phyloP scores from a whole-genome alignment of 2,113 vertebrate genomes.

The Morone chrysops region DNA sequence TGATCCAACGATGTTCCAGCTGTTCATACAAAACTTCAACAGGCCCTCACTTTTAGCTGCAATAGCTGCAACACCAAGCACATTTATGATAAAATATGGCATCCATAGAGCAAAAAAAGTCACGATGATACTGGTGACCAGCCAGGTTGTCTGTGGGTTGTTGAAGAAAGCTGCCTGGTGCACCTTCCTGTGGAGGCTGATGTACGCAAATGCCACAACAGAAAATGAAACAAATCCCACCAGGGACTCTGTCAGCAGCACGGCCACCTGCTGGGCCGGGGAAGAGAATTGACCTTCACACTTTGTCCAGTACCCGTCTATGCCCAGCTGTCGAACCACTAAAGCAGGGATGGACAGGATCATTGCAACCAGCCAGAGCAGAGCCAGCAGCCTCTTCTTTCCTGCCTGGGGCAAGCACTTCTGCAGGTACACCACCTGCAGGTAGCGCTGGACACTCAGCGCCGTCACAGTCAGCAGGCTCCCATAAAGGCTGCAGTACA shows the following conservation, averaged over 20 bases:
- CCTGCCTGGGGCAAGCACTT: background rate
- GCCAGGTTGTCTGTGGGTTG: constrained; percentile 27
- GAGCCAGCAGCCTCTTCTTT: constrained; percentile 13
- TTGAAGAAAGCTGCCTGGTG: constrained; percentile 38
- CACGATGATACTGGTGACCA: constrained; percentile 36
- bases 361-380: constrained; percentile 39
- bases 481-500: constrained; percentile 10
- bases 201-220: constrained; percentile 30
- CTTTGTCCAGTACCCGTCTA: fast-evolving
- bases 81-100: constrained; percentile 35
- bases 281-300: background rate
- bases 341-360: constrained; percentile 15
- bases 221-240: constrained; percentile 11
- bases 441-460: constrained; percentile 53
- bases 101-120: constrained; percentile 40
- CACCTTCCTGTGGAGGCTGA: constrained; percentile 28
- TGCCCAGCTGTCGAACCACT: background rate
- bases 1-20: background rate
- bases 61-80: constrained; percentile 25
- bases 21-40: background rate
- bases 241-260: constrained; percentile 26
- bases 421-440: constrained; percentile 40
- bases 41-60: background rate
- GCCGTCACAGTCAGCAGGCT: constrained; percentile 42
- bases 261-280: background rate